Base-by-base conservation (phyloP, 2,888 invertebrate species). In the Chaitophorus viminalis region DNA sequence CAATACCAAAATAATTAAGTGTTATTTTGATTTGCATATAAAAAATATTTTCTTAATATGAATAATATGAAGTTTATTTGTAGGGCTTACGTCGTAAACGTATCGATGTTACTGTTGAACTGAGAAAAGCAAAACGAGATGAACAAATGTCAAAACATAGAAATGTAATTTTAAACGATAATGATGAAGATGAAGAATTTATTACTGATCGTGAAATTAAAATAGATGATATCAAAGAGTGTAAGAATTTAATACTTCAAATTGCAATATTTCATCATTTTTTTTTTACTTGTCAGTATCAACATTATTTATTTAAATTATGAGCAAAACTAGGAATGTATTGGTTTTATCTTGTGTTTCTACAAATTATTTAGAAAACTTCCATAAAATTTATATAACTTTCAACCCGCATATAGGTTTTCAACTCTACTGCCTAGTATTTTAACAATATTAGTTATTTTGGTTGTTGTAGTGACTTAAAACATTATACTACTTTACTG, bases 61-160 rank as follows among this genome's bases (percentile, higher is more conserved):
- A n/a, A n/a, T n/a, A n/a, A n/a, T 82, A 33, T 75, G 29, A 52
- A 6, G 29, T 89, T 89, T 3, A 90, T 52, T 78, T 75, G 11
- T 76, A 89, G 89, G 97, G 97, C 90, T 95, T 98, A 91, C 94
- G 99, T 81, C 94, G 97, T 89, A 95, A 98, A 90, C 94, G 99
- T 88, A 96, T 94, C 89, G 98, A 98, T 91, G 94, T 96, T 78
- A 96, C 96, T 4, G 95, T 99, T 4, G 97, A 98, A 90, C 93
- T 99, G 60, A 94, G 99, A 29, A 99, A 99, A 92, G 95, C 96
- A 31, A 96, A 96, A 88, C 96, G 98, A 90, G 98, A 99, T 91
- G 98, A 99, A 90, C 98, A 98, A 91, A 92, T 99, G 70, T 94
- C 96, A 86, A 99, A 99, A 92, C 93, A 97, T 33, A 93, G 99